phyloP scores from a whole-genome alignment of 2,888 invertebrate genomes.

The Charanyca ferruginea region DNA sequence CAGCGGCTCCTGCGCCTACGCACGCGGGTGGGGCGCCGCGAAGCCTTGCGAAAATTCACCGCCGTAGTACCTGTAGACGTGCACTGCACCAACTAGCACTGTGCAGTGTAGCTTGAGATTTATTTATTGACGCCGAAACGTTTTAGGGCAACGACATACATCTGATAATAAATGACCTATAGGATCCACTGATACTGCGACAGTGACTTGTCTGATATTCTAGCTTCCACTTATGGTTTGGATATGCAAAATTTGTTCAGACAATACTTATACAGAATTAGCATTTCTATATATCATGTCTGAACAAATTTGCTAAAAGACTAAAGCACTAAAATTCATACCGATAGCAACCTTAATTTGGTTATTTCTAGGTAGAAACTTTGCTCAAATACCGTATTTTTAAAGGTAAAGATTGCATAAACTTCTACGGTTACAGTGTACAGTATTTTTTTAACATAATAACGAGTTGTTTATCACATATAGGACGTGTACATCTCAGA shows the following conservation, averaged over 20 bases:
- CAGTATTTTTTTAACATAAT: slow-evolving; percentile 48
- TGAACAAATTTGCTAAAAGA: too few relatives aligned
- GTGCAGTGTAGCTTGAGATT: slow-evolving; percentile 35
- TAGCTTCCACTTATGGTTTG: background rate
- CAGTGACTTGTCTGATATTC: background rate
- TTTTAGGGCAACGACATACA: slow-evolving; percentile 8
- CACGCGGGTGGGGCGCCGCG: slow-evolving; percentile 82
- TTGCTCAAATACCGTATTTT: slow-evolving; percentile 2
- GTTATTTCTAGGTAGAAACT: slow-evolving; percentile 1
- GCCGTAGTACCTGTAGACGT: slow-evolving; percentile 61
- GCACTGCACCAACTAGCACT: slow-evolving; percentile 65
- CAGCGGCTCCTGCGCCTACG: slow-evolving; percentile 84
- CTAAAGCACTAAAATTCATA: slow-evolving; percentile 24
- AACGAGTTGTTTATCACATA: slow-evolving; percentile 70
- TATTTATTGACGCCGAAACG: slow-evolving; percentile 26
- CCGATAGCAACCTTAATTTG: slow-evolving; percentile 3
- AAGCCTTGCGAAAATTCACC: slow-evolving; percentile 88
- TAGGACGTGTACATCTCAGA: slow-evolving; percentile 66
- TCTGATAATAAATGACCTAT: background rate
- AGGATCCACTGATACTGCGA: background rate
- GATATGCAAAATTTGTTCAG: background rate
- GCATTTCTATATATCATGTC: too few relatives aligned
- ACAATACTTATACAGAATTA: too few relatives aligned
- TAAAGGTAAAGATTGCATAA: slow-evolving; percentile 16
- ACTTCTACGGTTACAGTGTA: slow-evolving; percentile 21